These are phyloP conservation scores for Montipora sp. DNA, from an alignment of 64 coral and sea anemone genomes.

Conservation along the genomic window DNA sequence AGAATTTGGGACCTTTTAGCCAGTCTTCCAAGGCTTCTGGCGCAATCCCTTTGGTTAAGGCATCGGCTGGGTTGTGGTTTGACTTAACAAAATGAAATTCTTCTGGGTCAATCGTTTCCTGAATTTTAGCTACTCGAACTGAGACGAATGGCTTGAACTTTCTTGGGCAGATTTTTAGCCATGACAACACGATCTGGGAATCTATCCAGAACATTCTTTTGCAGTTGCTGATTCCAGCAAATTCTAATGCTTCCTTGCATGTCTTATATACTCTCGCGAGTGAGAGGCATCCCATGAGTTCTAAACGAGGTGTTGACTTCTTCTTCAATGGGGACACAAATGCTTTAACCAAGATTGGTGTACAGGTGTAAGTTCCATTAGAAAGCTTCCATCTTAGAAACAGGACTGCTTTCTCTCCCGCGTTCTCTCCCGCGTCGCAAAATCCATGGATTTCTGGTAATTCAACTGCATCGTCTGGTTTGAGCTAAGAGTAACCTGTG, in stretches of 20 bases:
- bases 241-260: slow-evolving; percentile 30
- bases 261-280: too few relatives aligned
- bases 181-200: slow-evolving; percentile 61
- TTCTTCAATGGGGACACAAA: slow-evolving; percentile 63
- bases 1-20: slow-evolving; percentile 44
- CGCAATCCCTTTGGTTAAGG: slow-evolving; percentile 52
- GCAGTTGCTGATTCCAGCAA: not conserved
- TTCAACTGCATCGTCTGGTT: slow-evolving; percentile 19
- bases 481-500: slow-evolving; percentile 18
- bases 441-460: slow-evolving; percentile 46
- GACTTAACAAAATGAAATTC: slow-evolving; percentile 24
- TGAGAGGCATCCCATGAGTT: slow-evolving; percentile 15
- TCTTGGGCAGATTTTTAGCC: slow-evolving; percentile 50
- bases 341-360: slow-evolving; percentile 52
- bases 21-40: slow-evolving; percentile 12
- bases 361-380: slow-evolving; percentile 26
- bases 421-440: slow-evolving; percentile 18
- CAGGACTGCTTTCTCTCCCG: slow-evolving; percentile 51
- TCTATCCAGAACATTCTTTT: slow-evolving; percentile 58
- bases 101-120: slow-evolving; percentile 54
- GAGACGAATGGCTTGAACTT: slow-evolving; percentile 65
- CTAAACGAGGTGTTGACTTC: slow-evolving; percentile 53
- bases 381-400: slow-evolving; percentile 53
- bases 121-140: slow-evolving; percentile 24
- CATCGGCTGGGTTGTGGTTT: slow-evolving; percentile 61